Percentiles rank a stretch among this genome's conserved stretches.
Conservation (phyloP, 2,888 invertebrate genomes). For the Cyclophora punctaria region DNA sequence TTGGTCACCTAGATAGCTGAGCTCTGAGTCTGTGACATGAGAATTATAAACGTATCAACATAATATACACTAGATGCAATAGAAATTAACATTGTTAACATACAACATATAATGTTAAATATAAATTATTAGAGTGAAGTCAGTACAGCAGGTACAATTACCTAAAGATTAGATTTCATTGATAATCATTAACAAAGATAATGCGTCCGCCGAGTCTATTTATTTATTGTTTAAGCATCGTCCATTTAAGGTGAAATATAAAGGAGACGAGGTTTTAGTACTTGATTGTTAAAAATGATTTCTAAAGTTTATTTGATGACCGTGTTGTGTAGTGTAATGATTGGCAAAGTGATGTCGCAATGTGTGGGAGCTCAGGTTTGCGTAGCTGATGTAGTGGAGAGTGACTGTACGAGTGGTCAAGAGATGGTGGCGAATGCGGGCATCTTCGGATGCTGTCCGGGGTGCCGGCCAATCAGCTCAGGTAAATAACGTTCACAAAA, state of each 20-base stretch:
- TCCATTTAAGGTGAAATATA: constrained; percentile 16
- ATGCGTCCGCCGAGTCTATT: constrained; percentile 17
- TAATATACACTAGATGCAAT: no score
- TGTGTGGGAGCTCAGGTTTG: constrained; percentile 50
- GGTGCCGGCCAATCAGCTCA: constrained; percentile 29
- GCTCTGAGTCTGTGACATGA: no score
- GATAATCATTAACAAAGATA: constrained; percentile 32
- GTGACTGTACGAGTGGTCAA: constrained; percentile 36
- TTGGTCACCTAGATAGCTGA: constrained; percentile 23
- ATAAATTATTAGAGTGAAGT: no score
- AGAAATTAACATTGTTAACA: no score
- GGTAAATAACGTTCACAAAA: no score
- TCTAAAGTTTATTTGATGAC: constrained; percentile 14
- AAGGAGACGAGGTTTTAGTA: constrained; percentile 8
- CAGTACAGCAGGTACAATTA: no score
- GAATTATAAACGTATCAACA: no score
- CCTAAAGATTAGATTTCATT: constrained; percentile 35
- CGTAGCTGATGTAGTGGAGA: constrained; percentile 45
- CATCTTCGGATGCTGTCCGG: constrained; percentile 62
- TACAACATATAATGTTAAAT: no score
- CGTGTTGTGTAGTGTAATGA: constrained; percentile 17
- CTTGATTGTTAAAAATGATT: constrained; percentile 11
- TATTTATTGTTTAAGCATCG: constrained; percentile 29
- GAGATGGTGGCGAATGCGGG: constrained; percentile 35
- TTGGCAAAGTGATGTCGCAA: constrained; percentile 24